A percentile compares a stretch with the other conserved stretches of the same genome.
Conservation (phyloP, 2,888 invertebrate genomes). For the Cataglyphis albicans region DNA sequence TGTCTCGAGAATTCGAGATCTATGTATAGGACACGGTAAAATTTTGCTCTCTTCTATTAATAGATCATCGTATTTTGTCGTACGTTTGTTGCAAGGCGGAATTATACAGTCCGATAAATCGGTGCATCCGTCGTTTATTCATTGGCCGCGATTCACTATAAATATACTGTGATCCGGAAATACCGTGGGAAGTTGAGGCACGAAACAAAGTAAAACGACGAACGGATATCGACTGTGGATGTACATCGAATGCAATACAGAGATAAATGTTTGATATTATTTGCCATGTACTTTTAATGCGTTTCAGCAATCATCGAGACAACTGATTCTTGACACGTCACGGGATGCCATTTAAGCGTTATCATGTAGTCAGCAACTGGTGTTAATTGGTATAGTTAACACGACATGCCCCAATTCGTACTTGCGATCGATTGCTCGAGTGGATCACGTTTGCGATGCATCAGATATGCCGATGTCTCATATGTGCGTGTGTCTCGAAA, state of each 20-base stretch:
- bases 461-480: background rate
- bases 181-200: background rate
- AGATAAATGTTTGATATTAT: background rate
- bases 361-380: constrained; percentile 31
- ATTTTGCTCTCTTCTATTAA: constrained; percentile 8
- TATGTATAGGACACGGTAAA: background rate
- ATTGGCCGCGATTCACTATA: background rate
- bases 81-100: background rate
- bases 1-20: background rate
- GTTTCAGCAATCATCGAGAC: background rate
- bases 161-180: background rate
- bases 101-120: constrained; percentile 17
- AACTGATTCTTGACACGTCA: constrained; percentile 1
- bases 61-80: background rate
- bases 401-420: constrained; percentile 41
- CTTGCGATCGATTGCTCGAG: constrained; percentile 24
- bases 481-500: background rate
- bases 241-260: background rate
- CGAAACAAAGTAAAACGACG: constrained; percentile 16
- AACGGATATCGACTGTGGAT: constrained; percentile 2
- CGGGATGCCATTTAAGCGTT: constrained; percentile 16
- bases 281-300: background rate
- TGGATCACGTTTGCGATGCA: constrained; percentile 18
- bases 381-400: constrained; percentile 41
- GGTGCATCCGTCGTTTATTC: background rate